Evolutionary conservation across 2,113 vertebrate genomes (phyloP).

Genomic region (Antechinus flavipes): DNA sequence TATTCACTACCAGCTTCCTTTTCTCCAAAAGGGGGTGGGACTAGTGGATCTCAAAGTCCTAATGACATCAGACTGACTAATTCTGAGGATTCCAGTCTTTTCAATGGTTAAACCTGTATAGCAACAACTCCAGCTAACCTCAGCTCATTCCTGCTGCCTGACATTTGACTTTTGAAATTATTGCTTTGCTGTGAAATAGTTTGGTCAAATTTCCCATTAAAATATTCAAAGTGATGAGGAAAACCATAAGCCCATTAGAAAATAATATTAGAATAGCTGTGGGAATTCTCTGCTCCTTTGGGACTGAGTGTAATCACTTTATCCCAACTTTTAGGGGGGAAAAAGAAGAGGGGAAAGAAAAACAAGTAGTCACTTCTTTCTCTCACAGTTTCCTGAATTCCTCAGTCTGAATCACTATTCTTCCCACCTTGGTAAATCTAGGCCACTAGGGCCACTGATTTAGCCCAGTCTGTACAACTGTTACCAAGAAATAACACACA

Average conservation of each 20-base stretch:
- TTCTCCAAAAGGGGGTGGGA: neutral
- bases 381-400: neutral
- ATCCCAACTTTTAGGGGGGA: neutral
- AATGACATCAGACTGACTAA: neutral
- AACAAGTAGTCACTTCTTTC: neutral
- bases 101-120: neutral
- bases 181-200: neutral
- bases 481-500: neutral
- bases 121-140: neutral
- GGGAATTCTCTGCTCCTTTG: conserved; percentile 23
- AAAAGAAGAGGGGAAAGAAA: neutral
- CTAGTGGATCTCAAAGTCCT: neutral
- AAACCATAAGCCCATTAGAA: neutral
- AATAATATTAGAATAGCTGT: neutral
- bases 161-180: conserved; percentile 12
- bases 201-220: conserved; percentile 49
- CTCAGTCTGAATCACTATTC: neutral
- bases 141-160: neutral
- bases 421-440: neutral
- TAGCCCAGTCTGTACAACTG: neutral
- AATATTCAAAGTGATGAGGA: conserved; percentile 35
- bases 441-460: neutral
- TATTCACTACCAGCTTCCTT: neutral
- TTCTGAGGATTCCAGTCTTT: neutral
- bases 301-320: neutral